Evolutionary conservation across 2,888 invertebrate species (phyloP).

Genomic region (Nephrocerus scutellatus): DNA sequence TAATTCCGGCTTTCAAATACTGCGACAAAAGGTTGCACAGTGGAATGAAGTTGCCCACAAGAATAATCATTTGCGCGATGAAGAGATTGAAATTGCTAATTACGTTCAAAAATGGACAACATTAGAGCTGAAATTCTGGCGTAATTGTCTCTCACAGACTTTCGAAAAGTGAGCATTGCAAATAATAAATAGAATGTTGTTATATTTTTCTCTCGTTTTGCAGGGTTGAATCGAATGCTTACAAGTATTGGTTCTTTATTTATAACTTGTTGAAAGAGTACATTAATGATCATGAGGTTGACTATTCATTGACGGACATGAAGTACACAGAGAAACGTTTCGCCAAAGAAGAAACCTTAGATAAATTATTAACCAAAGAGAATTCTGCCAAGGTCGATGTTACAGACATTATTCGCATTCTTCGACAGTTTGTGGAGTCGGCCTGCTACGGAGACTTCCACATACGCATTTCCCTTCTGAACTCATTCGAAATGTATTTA

Average conservation of each 20-base stretch:
- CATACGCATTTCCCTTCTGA: constrained; percentile 68
- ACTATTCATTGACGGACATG: constrained; percentile 31
- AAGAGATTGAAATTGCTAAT: constrained; percentile 67
- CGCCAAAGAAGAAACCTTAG: constrained; percentile 29
- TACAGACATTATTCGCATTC: constrained; percentile 49
- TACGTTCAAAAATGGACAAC: constrained; percentile 88
- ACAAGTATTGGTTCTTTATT: constrained; percentile 88
- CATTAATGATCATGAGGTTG: constrained; percentile 40
- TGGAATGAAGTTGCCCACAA: constrained; percentile 90
- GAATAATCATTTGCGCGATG: constrained; percentile 70
- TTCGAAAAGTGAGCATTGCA: constrained; percentile 52
- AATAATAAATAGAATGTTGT: not conserved
- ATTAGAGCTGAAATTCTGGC: constrained; percentile 83
- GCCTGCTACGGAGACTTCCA: constrained; percentile 79
- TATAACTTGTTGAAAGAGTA: constrained; percentile 66
- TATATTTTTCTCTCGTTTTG: constrained; percentile 27
- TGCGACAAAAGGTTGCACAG: constrained; percentile 76
- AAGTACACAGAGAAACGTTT: constrained; percentile 35
- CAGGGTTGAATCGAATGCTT: constrained; percentile 60
- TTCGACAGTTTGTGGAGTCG: constrained; percentile 77
- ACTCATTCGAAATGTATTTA: constrained; percentile 74
- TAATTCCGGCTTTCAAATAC: constrained; percentile 80
- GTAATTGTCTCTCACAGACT: constrained; percentile 66
- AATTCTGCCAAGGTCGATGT: constrained; percentile 30
- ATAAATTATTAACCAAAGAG: constrained; percentile 23